Percentiles rank a stretch among this genome's conserved stretches.
Evolutionary conservation across 2,113 vertebrate species (phyloP).

Genomic region (Prunella fulvescens): DNA sequence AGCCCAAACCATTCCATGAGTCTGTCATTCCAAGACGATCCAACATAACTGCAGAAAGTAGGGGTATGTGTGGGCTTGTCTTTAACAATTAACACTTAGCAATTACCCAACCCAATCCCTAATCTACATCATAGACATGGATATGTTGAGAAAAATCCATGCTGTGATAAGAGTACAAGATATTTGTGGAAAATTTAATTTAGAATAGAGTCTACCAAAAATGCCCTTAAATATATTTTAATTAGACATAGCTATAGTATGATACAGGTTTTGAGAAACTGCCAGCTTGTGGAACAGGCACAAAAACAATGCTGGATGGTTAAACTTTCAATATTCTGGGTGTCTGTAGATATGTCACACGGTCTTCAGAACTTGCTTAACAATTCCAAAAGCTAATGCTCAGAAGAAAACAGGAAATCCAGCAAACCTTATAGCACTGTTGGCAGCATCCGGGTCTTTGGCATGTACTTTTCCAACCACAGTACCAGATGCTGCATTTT

Average conservation of each 20-base stretch:
- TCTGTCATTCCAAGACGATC: background rate
- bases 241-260: background rate
- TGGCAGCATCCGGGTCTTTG: conserved; percentile 92
- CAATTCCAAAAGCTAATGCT: background rate
- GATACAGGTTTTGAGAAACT: background rate
- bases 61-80: background rate
- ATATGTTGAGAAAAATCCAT: background rate
- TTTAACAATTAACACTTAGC: background rate
- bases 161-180: background rate
- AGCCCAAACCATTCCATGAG: background rate
- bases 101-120: background rate
- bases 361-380: background rate
- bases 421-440: conserved; percentile 87
- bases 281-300: background rate
- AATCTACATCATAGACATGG: background rate
- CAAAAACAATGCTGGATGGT: background rate
- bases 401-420: background rate
- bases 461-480: conserved; percentile 92
- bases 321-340: background rate
- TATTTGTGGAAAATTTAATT: background rate
- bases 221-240: background rate
- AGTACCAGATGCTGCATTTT: conserved; percentile 88
- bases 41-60: background rate
- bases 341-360: background rate
- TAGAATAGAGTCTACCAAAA: background rate